phyloP scores from a whole-genome alignment of 2,113 vertebrate species.

The Cyrtonyx montezumae region DNA sequence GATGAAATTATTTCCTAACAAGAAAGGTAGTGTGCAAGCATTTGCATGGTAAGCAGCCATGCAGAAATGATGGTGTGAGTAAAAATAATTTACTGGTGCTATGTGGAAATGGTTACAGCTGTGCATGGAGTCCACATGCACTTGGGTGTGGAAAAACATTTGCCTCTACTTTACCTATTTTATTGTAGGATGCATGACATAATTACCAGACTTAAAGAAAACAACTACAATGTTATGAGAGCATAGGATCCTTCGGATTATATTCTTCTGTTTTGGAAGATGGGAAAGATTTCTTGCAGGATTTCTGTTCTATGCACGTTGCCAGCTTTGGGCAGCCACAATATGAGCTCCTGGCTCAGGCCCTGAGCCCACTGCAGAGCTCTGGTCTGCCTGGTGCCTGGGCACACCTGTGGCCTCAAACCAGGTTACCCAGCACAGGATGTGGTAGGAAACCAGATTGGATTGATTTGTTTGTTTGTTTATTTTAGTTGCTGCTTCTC shows the following conservation, averaged over 20 bases:
- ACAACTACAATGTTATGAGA: neutral
- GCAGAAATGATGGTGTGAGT: neutral
- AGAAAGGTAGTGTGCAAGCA: neutral
- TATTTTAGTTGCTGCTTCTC: neutral
- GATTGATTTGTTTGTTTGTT: neutral
- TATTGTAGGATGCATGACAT: neutral
- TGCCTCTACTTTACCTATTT: neutral
- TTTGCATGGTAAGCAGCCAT: neutral
- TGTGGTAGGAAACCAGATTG: neutral
- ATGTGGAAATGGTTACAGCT: neutral
- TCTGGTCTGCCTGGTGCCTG: neutral
- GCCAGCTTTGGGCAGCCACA: neutral
- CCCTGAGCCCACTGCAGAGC: neutral
- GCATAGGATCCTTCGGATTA: neutral
- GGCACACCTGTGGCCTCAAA: neutral
- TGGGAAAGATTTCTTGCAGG: neutral
- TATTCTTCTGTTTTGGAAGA: neutral
- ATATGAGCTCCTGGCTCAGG: neutral
- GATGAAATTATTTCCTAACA: slow-evolving; percentile 5
- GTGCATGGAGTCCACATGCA: neutral
- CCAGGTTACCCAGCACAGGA: neutral
- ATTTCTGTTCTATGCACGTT: neutral
- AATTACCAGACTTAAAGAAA: neutral
- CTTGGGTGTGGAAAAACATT: neutral
- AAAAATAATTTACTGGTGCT: neutral